Percentiles rank a stretch among this genome's conserved stretches.
phyloP scores from a whole-genome alignment of 1,140 invertebrate genomes.

The Dendroctonus valens region DNA sequence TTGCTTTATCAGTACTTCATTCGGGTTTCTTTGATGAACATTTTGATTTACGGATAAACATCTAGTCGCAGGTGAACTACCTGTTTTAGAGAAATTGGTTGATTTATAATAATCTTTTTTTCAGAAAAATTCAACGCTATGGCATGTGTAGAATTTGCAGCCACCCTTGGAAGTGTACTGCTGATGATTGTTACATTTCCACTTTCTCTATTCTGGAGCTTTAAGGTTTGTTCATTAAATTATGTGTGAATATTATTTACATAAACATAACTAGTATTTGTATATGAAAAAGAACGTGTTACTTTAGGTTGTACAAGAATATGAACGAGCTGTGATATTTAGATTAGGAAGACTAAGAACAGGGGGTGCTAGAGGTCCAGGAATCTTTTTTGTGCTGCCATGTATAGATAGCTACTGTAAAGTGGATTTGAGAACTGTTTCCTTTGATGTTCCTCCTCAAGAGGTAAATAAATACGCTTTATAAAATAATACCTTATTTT shows the following conservation, averaged over 20 bases:
- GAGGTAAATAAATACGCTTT: constrained; percentile 56
- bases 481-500: no score
- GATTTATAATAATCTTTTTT: constrained; percentile 16
- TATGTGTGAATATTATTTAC: background rate
- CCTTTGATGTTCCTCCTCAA: constrained; percentile 81
- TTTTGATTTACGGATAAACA: no score
- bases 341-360: constrained; percentile 65
- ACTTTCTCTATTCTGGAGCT: constrained; percentile 81
- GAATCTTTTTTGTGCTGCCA: constrained; percentile 85
- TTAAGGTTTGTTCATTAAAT: constrained; percentile 63
- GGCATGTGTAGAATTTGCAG: constrained; percentile 75
- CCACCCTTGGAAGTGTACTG: constrained; percentile 75
- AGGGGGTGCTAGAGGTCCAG: constrained; percentile 75
- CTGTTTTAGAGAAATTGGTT: no score
- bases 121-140: constrained; percentile 44
- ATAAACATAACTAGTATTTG: background rate
- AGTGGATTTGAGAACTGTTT: constrained; percentile 80
- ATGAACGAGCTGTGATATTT: constrained; percentile 77
- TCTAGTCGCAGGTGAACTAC: no score
- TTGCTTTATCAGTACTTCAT: no score
- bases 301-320: constrained; percentile 73
- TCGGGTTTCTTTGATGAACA: no score
- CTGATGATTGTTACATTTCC: constrained; percentile 79
- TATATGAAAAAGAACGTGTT: background rate
- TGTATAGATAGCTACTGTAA: constrained; percentile 89